phyloP scores from a whole-genome alignment of 2,113 vertebrate genomes.

The Onychostruthus taczanowskii region DNA sequence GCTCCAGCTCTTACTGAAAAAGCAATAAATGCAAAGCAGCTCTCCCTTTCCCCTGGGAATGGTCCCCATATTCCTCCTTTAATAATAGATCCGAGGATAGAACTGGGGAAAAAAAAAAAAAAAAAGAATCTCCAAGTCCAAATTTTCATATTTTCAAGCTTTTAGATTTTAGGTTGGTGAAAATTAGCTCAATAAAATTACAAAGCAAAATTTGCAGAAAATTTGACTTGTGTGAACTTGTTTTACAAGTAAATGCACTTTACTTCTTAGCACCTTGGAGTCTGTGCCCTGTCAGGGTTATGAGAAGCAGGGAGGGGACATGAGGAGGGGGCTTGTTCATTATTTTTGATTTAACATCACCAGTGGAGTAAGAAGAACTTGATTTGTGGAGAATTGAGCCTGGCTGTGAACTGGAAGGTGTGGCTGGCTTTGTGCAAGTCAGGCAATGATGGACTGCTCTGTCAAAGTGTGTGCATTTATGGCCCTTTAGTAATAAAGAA shows the following conservation, averaged over 20 bases:
- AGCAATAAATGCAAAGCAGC: background rate
- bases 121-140: background rate
- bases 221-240: background rate
- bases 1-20: background rate
- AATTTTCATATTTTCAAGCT: background rate
- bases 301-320: background rate
- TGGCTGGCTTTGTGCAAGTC: conserved; percentile 4
- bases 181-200: background rate
- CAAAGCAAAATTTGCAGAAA: background rate
- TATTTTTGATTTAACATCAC: background rate
- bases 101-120: background rate
- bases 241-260: background rate
- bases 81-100: background rate
- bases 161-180: background rate
- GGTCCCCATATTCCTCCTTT: background rate
- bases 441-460: background rate
- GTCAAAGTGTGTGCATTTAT: background rate
- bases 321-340: background rate
- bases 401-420: background rate
- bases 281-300: background rate
- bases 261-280: background rate
- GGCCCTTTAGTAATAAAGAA: background rate
- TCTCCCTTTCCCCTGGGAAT: background rate
- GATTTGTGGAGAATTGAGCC: background rate
- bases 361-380: background rate